These are phyloP conservation scores for Clarias batrachus DNA, from an alignment of 2,113 vertebrate genomes.

Conservation along the genomic window DNA sequence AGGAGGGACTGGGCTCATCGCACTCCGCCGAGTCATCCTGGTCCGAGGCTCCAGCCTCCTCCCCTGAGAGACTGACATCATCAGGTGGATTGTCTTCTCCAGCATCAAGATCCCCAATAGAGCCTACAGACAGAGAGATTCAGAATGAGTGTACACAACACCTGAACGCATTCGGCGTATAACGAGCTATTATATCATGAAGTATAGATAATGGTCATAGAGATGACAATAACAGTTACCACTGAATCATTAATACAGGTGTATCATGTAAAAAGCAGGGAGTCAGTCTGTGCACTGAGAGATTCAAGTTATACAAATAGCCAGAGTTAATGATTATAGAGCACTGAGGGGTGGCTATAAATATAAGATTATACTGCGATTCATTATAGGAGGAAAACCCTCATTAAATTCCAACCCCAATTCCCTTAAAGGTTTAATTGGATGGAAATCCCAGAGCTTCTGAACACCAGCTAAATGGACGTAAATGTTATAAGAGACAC, in stretches of 20 bases:
- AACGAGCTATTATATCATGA: background rate
- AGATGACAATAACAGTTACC: no score
- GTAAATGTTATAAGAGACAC: slow-evolving; percentile 28
- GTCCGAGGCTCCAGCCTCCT: slow-evolving; percentile 74
- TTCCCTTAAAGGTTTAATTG: slow-evolving; percentile 45
- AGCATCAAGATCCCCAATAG: slow-evolving; percentile 84
- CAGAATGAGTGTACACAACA: background rate
- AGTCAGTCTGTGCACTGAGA: background rate
- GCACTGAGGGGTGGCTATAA: slow-evolving; percentile 34
- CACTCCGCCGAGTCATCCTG: slow-evolving; percentile 72
- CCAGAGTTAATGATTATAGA: slow-evolving; percentile 4
- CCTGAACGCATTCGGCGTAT: background rate
- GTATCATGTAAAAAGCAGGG: slow-evolving; percentile 15
- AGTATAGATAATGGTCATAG: background rate
- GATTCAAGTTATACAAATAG: slow-evolving; percentile 33
- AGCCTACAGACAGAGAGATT: slow-evolving; percentile 71
- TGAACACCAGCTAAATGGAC: slow-evolving; percentile 39
- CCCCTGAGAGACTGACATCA: slow-evolving; percentile 72
- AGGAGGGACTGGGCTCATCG: slow-evolving; percentile 69
- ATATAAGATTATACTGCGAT: slow-evolving; percentile 32
- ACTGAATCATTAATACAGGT: background rate
- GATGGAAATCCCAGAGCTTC: slow-evolving; percentile 42
- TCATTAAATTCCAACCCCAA: slow-evolving; percentile 36
- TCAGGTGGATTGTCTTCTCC: slow-evolving; percentile 70
- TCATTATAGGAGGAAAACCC: slow-evolving; percentile 32